Conservation (phyloP, 1,140 invertebrate genomes). For the Drosophila bocqueti region DNA sequence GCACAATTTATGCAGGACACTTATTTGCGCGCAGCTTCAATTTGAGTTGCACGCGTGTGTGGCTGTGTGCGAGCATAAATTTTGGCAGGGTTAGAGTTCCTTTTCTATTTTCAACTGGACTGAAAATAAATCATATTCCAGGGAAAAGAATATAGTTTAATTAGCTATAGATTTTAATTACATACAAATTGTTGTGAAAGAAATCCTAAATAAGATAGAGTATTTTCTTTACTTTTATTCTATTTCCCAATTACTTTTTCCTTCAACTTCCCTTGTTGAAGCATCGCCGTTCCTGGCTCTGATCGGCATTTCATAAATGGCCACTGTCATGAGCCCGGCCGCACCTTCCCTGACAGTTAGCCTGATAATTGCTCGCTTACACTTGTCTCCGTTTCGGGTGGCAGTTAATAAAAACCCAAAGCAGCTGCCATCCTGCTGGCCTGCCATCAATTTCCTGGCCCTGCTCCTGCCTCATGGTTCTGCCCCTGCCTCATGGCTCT, state of each 20-base stretch:
- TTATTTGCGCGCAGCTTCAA: slow-evolving; percentile 58
- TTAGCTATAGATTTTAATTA: neutral
- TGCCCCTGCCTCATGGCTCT: neutral
- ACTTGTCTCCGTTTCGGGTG: slow-evolving; percentile 38
- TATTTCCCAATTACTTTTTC: too few species aligned
- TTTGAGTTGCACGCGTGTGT: slow-evolving; percentile 35
- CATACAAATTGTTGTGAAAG: neutral
- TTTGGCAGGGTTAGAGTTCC: slow-evolving; percentile 10
- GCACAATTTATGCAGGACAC: slow-evolving; percentile 59
- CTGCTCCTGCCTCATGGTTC: neutral
- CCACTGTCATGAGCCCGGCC: slow-evolving; percentile 2
- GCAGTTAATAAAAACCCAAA: slow-evolving; percentile 63
- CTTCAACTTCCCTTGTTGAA: too few species aligned
- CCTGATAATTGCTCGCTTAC: slow-evolving; percentile 52
- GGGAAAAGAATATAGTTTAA: neutral
- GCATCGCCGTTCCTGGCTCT: neutral
- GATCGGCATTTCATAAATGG: slow-evolving; percentile 25
- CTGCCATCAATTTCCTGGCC: slow-evolving; percentile 46
- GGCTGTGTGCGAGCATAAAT: slow-evolving; percentile 46
- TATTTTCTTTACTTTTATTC: neutral
- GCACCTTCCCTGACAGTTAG: slow-evolving; percentile 23
- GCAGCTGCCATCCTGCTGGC: slow-evolving; percentile 42
- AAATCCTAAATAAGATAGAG: neutral
- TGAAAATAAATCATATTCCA: neutral
- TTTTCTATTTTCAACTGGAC: neutral